Evolutionary conservation across 2,888 invertebrate species (phyloP).

Genomic region (Sinelater perroti): DNA sequence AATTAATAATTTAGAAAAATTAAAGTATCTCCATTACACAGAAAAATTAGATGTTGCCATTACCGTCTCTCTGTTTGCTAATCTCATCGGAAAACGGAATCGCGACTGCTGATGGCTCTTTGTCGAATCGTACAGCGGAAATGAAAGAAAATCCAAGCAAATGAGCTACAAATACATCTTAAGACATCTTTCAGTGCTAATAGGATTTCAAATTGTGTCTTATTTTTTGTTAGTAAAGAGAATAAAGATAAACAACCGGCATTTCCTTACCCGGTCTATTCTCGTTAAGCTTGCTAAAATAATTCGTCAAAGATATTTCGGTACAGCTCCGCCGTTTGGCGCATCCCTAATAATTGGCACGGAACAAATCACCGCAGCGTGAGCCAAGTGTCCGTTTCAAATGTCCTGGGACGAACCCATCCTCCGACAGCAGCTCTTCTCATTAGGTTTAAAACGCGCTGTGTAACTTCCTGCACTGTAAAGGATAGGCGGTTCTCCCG

Average conservation of each 20-base stretch:
- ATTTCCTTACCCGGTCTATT: too few relatives aligned
- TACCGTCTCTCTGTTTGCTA: constrained; percentile 4
- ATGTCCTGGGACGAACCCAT: constrained; percentile 35
- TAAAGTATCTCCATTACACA: constrained; percentile 11
- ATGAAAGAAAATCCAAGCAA: constrained; percentile 10
- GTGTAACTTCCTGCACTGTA: constrained; percentile 33
- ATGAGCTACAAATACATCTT: constrained; percentile 18
- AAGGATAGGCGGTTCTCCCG: constrained; percentile 32
- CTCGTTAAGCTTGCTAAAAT: too few relatives aligned
- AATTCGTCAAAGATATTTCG: constrained; percentile 1
- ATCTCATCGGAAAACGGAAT: constrained; percentile 8
- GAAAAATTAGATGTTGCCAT: constrained; percentile 6
- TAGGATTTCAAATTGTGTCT: too few relatives aligned
- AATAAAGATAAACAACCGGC: too few relatives aligned
- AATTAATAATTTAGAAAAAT: too few relatives aligned
- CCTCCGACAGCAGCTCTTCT: constrained; percentile 30
- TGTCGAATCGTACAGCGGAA: constrained; percentile 15
- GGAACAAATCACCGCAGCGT: constrained; percentile 35
- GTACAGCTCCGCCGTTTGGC: constrained; percentile 19
- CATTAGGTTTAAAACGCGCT: constrained; percentile 31
- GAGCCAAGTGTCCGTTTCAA: constrained; percentile 37
- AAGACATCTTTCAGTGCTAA: too few relatives aligned
- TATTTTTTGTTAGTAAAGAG: too few relatives aligned
- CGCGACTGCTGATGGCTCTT: neutral
- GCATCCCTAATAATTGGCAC: constrained; percentile 25